phyloP scores from a whole-genome alignment of 2,113 vertebrate species.

The rat (Rattus norvegicus) region GRCr8 NC_086035.1:1426001-1426500 shows the following conservation, averaged over 20 bases:
- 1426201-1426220: not conserved
- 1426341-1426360: not conserved
- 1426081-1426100: not conserved
- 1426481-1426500: not conserved
- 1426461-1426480: not conserved
- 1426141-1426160: not conserved
- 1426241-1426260: not conserved
- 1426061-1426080: not conserved
- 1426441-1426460: not conserved
- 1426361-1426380: not conserved
- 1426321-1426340: not conserved
- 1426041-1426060: not conserved
- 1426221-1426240: not conserved
- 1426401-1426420: not conserved
- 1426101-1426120: slow-evolving; percentile 14
- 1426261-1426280: not conserved
- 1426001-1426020: not conserved
- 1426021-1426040: not conserved
- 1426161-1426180: not conserved
- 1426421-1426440: not conserved
- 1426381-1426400: not conserved
- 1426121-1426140: not conserved
- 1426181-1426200: not conserved
- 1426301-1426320: too few species aligned
- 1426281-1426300: not conserved